phyloP scores from a whole-genome alignment of 2,113 vertebrate genomes.

The human (Homo sapiens) region DNA sequence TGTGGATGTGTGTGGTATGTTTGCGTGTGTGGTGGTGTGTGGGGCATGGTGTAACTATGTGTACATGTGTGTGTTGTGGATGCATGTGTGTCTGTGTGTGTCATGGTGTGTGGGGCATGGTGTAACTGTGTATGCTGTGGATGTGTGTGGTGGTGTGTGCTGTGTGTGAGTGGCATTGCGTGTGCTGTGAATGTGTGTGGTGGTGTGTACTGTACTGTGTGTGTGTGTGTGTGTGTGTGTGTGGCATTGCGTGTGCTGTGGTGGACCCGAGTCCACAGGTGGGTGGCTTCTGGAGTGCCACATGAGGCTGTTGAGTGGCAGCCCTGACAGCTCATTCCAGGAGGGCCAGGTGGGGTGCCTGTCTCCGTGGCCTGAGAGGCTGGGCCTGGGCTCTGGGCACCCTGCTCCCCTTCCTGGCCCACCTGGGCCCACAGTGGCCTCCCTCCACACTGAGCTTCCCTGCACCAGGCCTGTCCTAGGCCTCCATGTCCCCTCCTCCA shows the following conservation, averaged over 20 bases:
- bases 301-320: background rate
- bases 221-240: background rate
- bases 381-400: background rate
- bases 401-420: background rate
- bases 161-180: background rate
- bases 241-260: background rate
- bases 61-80: no score
- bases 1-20: no score
- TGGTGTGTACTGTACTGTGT: background rate
- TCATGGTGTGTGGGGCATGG: no score
- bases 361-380: no score
- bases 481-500: background rate
- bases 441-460: background rate
- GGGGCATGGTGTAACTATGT: no score
- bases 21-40: no score
- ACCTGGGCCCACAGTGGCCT: background rate
- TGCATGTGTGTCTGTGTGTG: no score
- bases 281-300: background rate
- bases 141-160: no score
- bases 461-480: no score
- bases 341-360: fast-evolving
- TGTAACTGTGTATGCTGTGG: no score
- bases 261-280: background rate
- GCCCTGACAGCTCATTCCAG: background rate
- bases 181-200: background rate